A percentile compares a stretch with the other conserved stretches of the same genome.
These are phyloP conservation scores for Carollia perspicillata DNA, from an alignment of 2,113 vertebrate genomes.

Conservation along the genomic window DNA sequence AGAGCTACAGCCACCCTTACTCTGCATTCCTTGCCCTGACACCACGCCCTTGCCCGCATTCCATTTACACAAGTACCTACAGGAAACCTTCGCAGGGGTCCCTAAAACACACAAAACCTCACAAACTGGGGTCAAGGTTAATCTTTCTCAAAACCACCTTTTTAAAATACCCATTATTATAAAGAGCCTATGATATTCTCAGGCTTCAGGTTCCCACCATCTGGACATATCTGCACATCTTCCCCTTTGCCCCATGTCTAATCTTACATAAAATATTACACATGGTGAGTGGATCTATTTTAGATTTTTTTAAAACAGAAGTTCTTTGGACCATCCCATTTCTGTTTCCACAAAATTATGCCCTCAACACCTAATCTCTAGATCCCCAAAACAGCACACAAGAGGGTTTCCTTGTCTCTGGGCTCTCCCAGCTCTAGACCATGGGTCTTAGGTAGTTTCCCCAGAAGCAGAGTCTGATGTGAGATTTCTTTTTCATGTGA, in stretches of 20 bases:
- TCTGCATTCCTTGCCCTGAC: background rate
- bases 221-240: background rate
- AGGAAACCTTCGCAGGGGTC: background rate
- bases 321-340: background rate
- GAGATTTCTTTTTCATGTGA: background rate
- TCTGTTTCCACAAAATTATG: background rate
- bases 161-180: too few relatives aligned
- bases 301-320: background rate
- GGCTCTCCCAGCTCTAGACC: background rate
- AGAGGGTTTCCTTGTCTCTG: background rate
- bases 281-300: background rate
- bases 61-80: background rate
- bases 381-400: background rate
- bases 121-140: background rate
- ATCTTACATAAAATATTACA: background rate
- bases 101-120: background rate
- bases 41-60: background rate
- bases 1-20: background rate
- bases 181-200: background rate
- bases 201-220: background rate
- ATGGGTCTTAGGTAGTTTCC: background rate
- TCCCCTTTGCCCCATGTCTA: background rate
- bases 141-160: background rate
- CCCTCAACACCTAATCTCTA: background rate
- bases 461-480: background rate